Percentiles rank a stretch among this genome's conserved stretches.
Conservation (phyloP, 1,140 invertebrate species). For the Euborellia annulipes region DNA sequence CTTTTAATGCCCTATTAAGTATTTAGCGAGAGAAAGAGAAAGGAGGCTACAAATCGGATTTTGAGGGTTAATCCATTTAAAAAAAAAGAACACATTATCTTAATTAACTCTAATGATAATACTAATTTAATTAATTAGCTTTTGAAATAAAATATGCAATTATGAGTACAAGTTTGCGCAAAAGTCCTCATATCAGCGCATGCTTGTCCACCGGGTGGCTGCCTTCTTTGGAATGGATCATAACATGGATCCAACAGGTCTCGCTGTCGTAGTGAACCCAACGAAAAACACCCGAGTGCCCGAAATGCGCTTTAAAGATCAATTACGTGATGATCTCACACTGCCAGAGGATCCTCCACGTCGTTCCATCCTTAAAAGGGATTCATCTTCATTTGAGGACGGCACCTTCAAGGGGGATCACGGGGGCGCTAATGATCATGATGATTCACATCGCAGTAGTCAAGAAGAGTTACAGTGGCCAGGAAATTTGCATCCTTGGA, state of each 20-base stretch:
- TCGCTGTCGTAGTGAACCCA: conserved; percentile 67
- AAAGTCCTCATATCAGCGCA: conserved; percentile 87
- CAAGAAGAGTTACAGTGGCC: conserved; percentile 27
- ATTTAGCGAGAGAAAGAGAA: too few relatives aligned
- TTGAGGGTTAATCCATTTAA: too few relatives aligned
- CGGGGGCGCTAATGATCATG: too few relatives aligned
- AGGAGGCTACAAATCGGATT: too few relatives aligned
- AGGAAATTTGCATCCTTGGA: conserved; percentile 23
- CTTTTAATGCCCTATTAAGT: too few relatives aligned
- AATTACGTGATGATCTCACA: conserved; percentile 25
- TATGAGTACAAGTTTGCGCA: conserved; percentile 76
- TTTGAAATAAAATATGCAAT: too few relatives aligned
- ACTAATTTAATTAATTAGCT: too few relatives aligned
- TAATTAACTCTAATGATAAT: too few relatives aligned
- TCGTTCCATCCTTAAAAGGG: conserved; percentile 68
- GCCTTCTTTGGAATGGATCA: conserved; percentile 89
- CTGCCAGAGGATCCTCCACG: conserved; percentile 39
- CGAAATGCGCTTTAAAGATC: conserved; percentile 24
- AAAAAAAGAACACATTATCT: too few relatives aligned
- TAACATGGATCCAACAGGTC: conserved; percentile 75
- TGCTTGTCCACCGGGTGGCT: conserved; percentile 86
- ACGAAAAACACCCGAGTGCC: conserved; percentile 62
- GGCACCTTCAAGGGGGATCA: conserved; percentile 35
- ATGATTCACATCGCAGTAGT: conserved; percentile 15
- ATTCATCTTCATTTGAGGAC: conserved; percentile 63